Conservation (phyloP, 2,797 vertebrate species). For the Oryzias dopingdopingensis region DNA sequence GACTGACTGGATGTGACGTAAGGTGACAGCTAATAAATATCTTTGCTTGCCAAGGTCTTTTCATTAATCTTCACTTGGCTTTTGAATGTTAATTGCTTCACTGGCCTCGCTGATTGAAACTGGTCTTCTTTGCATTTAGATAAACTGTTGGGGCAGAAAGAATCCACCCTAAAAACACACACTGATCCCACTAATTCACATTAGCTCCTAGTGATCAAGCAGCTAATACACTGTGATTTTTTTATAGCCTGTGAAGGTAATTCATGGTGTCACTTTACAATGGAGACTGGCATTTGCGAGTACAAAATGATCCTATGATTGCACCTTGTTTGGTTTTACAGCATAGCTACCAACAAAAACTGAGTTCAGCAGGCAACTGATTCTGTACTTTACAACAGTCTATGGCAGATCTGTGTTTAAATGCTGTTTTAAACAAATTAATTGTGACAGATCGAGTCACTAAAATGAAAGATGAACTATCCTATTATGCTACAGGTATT, state of each 20-base stretch:
- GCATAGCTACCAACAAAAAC: constrained; percentile 15
- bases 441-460: too few relatives aligned
- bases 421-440: too few relatives aligned
- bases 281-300: constrained; percentile 38
- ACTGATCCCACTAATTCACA: constrained; percentile 49
- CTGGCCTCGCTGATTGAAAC: constrained; percentile 52
- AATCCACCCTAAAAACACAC: constrained; percentile 27
- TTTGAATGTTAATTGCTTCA: constrained; percentile 40
- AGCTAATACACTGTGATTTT: constrained; percentile 43
- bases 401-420: constrained; percentile 9
- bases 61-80: constrained; percentile 26
- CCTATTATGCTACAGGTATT: too few relatives aligned
- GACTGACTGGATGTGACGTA: constrained; percentile 36
- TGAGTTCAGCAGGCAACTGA: constrained; percentile 17
- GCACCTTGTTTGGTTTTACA: constrained; percentile 35
- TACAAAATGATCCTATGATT: constrained; percentile 31
- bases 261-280: constrained; percentile 23
- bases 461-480: too few relatives aligned
- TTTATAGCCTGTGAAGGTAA: constrained; percentile 40
- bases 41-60: constrained; percentile 25
- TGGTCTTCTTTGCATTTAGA: constrained; percentile 42
- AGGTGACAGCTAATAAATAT: constrained; percentile 37
- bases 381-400: too few relatives aligned
- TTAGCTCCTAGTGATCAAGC: constrained; percentile 47
- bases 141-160: constrained; percentile 37